Percentiles rank a stretch among this genome's conserved stretches.
Conservation (phyloP, 2,113 vertebrate genomes). For the Gymnobelideus leadbeateri region DNA sequence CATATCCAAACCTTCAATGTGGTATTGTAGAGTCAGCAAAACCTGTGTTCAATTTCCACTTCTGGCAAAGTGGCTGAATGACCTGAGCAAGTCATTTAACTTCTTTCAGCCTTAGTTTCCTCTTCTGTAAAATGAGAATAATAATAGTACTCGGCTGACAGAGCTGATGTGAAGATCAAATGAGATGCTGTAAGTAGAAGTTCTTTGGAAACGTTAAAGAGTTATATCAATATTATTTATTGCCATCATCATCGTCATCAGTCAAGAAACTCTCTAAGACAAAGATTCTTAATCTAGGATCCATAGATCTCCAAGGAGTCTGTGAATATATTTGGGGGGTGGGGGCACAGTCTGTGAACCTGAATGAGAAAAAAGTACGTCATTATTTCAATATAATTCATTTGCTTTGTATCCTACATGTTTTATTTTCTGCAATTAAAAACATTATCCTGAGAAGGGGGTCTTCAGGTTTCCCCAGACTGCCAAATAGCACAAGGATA, state of each 20-base stretch:
- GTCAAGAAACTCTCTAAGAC: not conserved
- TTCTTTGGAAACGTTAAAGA: not conserved
- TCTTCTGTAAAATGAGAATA: not conserved
- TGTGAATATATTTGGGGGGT: not conserved
- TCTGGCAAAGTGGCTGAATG: not conserved
- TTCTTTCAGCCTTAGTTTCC: not conserved
- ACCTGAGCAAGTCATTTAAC: not conserved
- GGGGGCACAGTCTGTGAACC: not conserved
- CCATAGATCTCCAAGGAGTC: not conserved
- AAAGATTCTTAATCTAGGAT: not conserved
- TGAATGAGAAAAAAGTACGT: not conserved
- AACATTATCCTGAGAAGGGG: not conserved
- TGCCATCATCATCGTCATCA: not conserved
- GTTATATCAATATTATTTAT: not conserved
- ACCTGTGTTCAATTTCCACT: not conserved
- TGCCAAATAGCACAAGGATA: not conserved
- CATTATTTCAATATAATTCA: not conserved
- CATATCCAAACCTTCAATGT: not conserved
- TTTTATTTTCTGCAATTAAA: not conserved
- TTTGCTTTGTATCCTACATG: not conserved
- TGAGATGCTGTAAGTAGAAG: not conserved
- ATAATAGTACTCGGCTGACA: not conserved
- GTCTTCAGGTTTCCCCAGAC: not conserved
- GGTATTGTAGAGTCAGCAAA: not conserved
- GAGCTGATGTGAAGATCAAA: not conserved